Percentiles rank a stretch among this genome's conserved stretches.
phyloP scores from a whole-genome alignment of 2,888 invertebrate genomes.

The Acanthosepion lycidas region DNA sequence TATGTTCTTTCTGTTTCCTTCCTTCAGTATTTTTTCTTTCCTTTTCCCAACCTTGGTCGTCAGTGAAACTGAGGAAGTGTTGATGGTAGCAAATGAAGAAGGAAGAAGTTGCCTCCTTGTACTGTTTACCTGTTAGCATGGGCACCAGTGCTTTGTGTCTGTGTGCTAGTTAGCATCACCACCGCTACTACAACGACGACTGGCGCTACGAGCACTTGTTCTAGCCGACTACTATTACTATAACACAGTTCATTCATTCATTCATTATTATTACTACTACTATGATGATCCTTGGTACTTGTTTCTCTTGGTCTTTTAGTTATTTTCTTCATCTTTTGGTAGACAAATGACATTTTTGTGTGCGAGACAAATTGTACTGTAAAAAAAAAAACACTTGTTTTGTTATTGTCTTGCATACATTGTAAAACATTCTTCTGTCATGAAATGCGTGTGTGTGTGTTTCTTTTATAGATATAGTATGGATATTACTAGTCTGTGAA shows the following conservation, averaged over 20 bases:
- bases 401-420: not conserved
- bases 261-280: not conserved
- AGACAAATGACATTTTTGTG: not conserved
- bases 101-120: not conserved
- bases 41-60: not conserved
- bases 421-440: too few relatives aligned
- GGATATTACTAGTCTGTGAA: too few relatives aligned
- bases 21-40: not conserved
- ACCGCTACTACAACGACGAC: not conserved
- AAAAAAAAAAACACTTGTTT: too few relatives aligned
- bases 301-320: not conserved
- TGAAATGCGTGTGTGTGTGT: too few relatives aligned
- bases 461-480: too few relatives aligned
- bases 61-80: conserved; percentile 33
- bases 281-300: not conserved
- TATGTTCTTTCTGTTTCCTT: not conserved
- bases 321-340: not conserved
- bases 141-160: not conserved
- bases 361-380: not conserved
- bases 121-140: not conserved
- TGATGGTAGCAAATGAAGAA: not conserved
- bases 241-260: not conserved
- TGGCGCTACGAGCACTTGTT: not conserved
- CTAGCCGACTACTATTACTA: not conserved
- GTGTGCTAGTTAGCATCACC: not conserved